Evolutionary conservation across 2,888 invertebrate species (phyloP), one percentile per base, ranked within the genome.

Genomic region (Trichopria drosophilae): DNA sequence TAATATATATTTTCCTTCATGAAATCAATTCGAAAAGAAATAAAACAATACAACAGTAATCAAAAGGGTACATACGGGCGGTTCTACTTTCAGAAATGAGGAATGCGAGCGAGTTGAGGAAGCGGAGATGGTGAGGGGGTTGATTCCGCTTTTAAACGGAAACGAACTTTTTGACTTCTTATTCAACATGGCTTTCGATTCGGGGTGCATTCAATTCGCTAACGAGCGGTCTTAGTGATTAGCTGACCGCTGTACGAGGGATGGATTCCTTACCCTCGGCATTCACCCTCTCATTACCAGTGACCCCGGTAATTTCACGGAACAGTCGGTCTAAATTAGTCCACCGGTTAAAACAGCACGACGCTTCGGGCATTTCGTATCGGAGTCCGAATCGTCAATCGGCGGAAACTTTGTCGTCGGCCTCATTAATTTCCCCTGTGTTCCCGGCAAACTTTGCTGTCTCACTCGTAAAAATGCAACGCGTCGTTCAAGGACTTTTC

Each of bases 271-370:
- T 60, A 59, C 60, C 63, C 56, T 58, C 54, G 40, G 56, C 62
- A 57, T 63, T 64, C 66, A 66, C 65, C 68, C 69, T 66, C 66
- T 70, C 69, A 71, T 72, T 71, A 70, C 63, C 53, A 51, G 36
- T 53, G 62, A 55, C 59, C 63, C 63, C 58, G 54, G 66, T 67
- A 68, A 72, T 72, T 72, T 72, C 61, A 66, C 65, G 66, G 67
- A 64, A 70, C 66, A 68, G 68, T 68, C 69, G 64, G 54, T 67
- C 68, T 58, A 65, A 69, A 69, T 69, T 68, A 69, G 68, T 59
- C 58, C 58, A 50, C 47, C 61, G 45, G 60, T 62, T 62, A 60
- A 58, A 61, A 59, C 62, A 50, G 59, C 51, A 57, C 51, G 55
- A 48, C 10, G 42, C 42, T 23, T 2, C 20, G 9, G 31, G 39